Conservation (phyloP, 2,113 vertebrate genomes). For the Puntigrus tetrazona region DNA sequence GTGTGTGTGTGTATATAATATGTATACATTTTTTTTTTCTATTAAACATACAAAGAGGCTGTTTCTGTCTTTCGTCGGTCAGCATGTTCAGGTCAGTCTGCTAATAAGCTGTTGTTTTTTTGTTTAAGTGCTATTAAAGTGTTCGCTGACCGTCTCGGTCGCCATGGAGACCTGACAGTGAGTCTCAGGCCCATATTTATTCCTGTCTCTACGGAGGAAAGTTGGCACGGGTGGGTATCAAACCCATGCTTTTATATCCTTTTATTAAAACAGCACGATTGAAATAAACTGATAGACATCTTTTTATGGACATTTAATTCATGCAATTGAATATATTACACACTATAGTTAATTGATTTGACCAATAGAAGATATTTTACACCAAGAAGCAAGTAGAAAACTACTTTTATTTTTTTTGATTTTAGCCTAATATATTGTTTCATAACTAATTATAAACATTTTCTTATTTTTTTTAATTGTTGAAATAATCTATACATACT, state of each 20-base stretch:
- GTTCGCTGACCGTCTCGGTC: background rate
- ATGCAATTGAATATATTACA: background rate
- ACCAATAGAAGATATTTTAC: background rate
- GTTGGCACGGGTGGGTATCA: background rate
- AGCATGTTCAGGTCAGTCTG: background rate
- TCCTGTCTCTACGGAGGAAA: background rate
- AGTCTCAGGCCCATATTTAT: background rate
- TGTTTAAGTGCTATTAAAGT: conserved; percentile 3
- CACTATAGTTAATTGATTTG: background rate
- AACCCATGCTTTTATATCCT: background rate
- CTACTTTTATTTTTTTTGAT: too few relatives aligned
- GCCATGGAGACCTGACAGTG: background rate
- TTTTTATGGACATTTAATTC: background rate
- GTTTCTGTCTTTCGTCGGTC: background rate
- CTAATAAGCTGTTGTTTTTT: background rate
- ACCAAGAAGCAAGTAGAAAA: background rate
- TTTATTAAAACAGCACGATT: background rate
- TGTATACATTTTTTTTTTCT: too few relatives aligned
- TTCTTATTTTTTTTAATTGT: background rate
- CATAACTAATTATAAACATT: background rate
- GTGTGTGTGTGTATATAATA: too few relatives aligned
- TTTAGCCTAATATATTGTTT: background rate
- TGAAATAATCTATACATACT: background rate
- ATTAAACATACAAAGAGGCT: too few relatives aligned
- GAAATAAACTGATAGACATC: background rate